phyloP scores from a whole-genome alignment of 2,888 invertebrate species.

The Stenodera caucasica region DNA sequence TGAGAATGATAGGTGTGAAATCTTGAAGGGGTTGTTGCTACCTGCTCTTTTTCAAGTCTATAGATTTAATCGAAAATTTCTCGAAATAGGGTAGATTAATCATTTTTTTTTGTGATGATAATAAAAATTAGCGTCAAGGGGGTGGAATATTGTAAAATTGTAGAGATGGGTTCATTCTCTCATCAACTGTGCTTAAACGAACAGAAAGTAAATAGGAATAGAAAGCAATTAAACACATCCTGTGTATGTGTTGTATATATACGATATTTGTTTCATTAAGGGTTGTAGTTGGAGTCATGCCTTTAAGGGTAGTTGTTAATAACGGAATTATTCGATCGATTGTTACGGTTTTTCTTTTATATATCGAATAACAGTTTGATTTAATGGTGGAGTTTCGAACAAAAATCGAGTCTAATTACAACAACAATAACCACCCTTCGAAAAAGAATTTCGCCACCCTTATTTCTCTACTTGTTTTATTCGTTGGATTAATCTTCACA shows the following conservation, averaged over 20 bases:
- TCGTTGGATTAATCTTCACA: conserved; percentile 18
- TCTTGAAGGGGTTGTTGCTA: neutral
- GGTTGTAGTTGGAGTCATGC: conserved; percentile 12
- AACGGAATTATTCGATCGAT: conserved; percentile 23
- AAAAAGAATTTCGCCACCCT: neutral
- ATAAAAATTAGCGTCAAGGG: too few relatives aligned
- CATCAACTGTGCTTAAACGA: conserved; percentile 9
- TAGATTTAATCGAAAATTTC: too few relatives aligned
- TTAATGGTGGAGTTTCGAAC: conserved; percentile 6
- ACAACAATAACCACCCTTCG: neutral
- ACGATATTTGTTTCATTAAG: conserved; percentile 20
- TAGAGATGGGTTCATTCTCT: too few relatives aligned
- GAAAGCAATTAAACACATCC: conserved; percentile 30
- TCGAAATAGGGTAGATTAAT: neutral
- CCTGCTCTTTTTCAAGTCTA: too few relatives aligned
- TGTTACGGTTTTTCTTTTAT: conserved; percentile 7
- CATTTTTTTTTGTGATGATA: neutral
- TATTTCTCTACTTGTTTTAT: too few relatives aligned
- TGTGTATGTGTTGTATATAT: conserved; percentile 13
- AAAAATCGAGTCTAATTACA: neutral
- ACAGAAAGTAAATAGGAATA: conserved; percentile 21
- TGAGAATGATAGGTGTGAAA: conserved; percentile 2
- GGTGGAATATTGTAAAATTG: too few relatives aligned
- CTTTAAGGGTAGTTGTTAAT: conserved; percentile 23
- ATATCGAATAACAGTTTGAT: conserved; percentile 17